These are phyloP conservation scores for Cotesia congregata DNA, from an alignment of 2,888 invertebrate genomes.

Conservation along the genomic window DNA sequence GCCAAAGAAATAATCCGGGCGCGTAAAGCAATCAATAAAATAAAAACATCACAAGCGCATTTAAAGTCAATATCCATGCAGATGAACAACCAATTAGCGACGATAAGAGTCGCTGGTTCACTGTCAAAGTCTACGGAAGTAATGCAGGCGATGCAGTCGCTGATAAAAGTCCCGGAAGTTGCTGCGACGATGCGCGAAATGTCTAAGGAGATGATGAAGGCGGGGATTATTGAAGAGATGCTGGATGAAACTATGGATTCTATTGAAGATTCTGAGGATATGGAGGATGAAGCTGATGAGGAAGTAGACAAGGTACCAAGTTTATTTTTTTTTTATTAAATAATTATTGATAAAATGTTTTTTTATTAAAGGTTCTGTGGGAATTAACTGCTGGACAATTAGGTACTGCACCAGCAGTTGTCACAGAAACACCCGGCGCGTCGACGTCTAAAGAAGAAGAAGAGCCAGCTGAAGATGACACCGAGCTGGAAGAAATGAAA, in stretches of 20 bases:
- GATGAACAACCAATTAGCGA: conserved; percentile 99
- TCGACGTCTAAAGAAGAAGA: conserved; percentile 76
- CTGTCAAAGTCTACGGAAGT: conserved; percentile 97
- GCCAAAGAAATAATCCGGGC: conserved; percentile 94
- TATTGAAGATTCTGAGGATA: conserved; percentile 92
- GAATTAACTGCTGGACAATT: conserved; percentile 92
- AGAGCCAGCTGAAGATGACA: conserved; percentile 75
- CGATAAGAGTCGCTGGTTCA: conserved; percentile 92
- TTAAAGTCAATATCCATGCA: conserved; percentile 95
- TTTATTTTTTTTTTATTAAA: neutral
- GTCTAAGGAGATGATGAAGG: conserved; percentile 99
- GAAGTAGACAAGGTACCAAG: conserved; percentile 88
- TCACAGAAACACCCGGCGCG: conserved; percentile 76
- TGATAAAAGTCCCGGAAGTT: conserved; percentile 92
- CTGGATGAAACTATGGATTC: conserved; percentile 96
- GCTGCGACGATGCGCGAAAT: conserved; percentile 97
- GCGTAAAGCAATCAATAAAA: conserved; percentile 88
- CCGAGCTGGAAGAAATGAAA: conserved; percentile 93
- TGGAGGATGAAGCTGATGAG: conserved; percentile 95
- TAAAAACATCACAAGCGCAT: conserved; percentile 97
- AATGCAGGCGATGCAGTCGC: conserved; percentile 96
- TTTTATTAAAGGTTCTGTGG: conserved; percentile 78
- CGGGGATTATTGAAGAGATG: conserved; percentile 99
- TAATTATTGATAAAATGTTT: conserved; percentile 11
- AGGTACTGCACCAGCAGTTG: conserved; percentile 90